phyloP scores from a whole-genome alignment of 37 sponge, comb jelly and placozoan species.

The Oopsacas minuta region DNA sequence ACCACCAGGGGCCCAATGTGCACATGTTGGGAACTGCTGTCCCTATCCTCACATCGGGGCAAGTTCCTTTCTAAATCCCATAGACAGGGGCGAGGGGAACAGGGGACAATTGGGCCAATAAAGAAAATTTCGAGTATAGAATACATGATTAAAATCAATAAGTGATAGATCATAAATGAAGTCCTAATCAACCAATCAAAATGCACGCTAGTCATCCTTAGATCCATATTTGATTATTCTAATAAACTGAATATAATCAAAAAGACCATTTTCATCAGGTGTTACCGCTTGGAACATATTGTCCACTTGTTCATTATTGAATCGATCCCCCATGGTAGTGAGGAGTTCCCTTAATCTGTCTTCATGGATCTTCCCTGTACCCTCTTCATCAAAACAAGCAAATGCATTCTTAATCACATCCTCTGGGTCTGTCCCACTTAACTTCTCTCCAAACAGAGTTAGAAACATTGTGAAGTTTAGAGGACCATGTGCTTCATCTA shows the following conservation, averaged over 20 bases:
- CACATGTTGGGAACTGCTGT: too few relatives aligned
- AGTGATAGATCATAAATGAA: neutral
- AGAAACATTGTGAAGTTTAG: slow-evolving; percentile 16
- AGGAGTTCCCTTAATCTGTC: slow-evolving; percentile 79
- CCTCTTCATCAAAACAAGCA: slow-evolving; percentile 95
- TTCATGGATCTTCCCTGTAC: slow-evolving; percentile 77
- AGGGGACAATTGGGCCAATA: too few relatives aligned
- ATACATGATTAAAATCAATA: too few relatives aligned
- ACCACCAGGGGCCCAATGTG: too few relatives aligned
- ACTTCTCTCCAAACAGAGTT: slow-evolving; percentile 14
- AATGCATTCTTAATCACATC: slow-evolving; percentile 97
- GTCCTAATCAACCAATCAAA: neutral
- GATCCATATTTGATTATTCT: slow-evolving; percentile 92
- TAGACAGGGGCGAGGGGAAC: too few relatives aligned
- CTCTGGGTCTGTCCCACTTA: slow-evolving; percentile 82
- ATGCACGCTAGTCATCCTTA: slow-evolving; percentile 67
- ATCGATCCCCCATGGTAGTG: slow-evolving; percentile 94
- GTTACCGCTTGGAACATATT: slow-evolving; percentile 90
- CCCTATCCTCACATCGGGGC: too few relatives aligned
- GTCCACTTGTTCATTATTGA: slow-evolving; percentile 68
- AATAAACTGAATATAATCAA: slow-evolving; percentile 90
- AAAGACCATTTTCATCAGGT: slow-evolving; percentile 62
- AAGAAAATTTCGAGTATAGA: too few relatives aligned
- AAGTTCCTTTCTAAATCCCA: too few relatives aligned
- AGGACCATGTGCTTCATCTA: neutral